Evolutionary conservation across 2,113 vertebrate species (phyloP).

Genomic region (Lagenorhynchus albirostris): DNA sequence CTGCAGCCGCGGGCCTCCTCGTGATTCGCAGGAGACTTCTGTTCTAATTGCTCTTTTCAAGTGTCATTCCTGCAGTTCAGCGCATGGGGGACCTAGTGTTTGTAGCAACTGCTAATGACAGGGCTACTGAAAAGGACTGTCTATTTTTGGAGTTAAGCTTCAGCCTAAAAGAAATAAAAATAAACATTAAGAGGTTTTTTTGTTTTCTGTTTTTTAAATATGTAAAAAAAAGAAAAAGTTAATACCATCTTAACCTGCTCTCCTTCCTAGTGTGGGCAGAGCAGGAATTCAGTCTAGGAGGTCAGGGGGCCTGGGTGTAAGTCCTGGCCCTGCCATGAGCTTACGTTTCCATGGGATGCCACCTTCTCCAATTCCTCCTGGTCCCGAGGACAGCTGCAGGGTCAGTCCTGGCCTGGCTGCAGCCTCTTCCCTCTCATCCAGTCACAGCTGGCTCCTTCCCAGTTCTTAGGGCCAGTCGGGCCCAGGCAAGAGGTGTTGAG

Average conservation of each 20-base stretch:
- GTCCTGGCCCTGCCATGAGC: neutral
- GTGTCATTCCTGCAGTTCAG: neutral
- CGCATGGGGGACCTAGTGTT: conserved; percentile 39
- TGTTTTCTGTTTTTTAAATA: neutral
- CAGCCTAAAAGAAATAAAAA: conserved; percentile 70
- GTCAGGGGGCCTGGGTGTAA: neutral
- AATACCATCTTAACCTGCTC: neutral
- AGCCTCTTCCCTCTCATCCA: neutral
- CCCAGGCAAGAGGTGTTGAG: neutral
- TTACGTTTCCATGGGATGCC: neutral
- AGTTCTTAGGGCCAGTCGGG: neutral
- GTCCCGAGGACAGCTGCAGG: neutral
- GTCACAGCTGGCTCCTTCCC: neutral
- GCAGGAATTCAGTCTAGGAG: neutral
- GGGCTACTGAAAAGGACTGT: conserved; percentile 68
- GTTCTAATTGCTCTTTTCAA: conserved; percentile 65
- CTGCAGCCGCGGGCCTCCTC: neutral
- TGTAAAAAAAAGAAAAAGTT: conserved; percentile 39
- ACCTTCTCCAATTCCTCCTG: neutral
- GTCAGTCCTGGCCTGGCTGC: neutral
- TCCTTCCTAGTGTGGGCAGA: neutral
- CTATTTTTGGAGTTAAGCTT: conserved; percentile 74
- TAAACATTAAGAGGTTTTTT: conserved; percentile 41
- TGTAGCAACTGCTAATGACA: conserved; percentile 74
- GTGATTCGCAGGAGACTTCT: neutral